Base-by-base conservation (phyloP, 2,888 invertebrate species). In the Andrena haemorrhoa region DNA sequence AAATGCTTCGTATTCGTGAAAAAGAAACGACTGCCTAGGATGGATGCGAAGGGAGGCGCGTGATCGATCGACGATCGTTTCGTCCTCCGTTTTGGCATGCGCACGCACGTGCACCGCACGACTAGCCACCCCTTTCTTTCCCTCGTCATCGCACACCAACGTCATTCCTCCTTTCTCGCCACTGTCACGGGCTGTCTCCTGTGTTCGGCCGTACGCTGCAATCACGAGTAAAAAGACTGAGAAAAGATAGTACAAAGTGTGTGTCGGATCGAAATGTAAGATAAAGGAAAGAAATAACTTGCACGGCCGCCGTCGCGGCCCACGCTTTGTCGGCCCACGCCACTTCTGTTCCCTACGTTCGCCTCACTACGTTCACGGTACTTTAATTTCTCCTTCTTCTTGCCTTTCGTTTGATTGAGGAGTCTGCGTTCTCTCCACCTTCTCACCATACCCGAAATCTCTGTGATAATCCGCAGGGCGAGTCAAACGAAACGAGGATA, bases 401-500 rank as follows among this genome's bases (percentile, higher is more conserved):
- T 75, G 69, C 74, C 72, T 64, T 56, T 61, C 84, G 64, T 78
- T 70, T 26, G 65, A 68, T 70, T 65, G 64, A 83, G 20, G 61
- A 41, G 20, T 75, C 71, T 79, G 56, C 56, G 53, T 82, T 10
- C 53, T 85, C 20, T 73, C 70, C 61, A 71, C 58, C 29, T 76
- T 35, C 65, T 87, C 81, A 87, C 69, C 88, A 86, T 86, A 88
- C 77, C 83, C 83, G 41, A 85, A 88, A 86, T 56, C 56, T 56
- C 56, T 87, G 60, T 80, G 81, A 82, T 88, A 89, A 89, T 89
- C 89, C 92, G 79, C 95, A 97, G 96, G 97, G 97, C 91, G 97
- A 97, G 95, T 98, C 98, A 91, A 99, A 99, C 95, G 98, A 98
- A 95, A 97, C 97, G 93, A 97, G 98, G 96, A 98, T 99, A 97